These are phyloP conservation scores for Parazoanthus darwini DNA, from an alignment of 92 coral and sea anemone species.

Conservation along the genomic window DNA sequence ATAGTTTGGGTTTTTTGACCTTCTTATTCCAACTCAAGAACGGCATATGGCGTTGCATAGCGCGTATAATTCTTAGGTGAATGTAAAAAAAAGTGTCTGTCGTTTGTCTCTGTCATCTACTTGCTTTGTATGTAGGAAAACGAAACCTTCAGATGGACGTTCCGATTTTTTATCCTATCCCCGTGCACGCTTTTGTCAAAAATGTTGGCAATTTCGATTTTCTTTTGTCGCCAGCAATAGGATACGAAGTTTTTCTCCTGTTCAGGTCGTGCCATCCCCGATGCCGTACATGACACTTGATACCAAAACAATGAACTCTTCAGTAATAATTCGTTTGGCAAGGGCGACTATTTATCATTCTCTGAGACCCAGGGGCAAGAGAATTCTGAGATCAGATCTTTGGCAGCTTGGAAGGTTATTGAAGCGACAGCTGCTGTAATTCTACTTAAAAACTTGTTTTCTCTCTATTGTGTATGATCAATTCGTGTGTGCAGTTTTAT, in stretches of 20 bases:
- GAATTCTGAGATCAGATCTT: no score
- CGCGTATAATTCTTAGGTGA: neutral
- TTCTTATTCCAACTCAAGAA: neutral
- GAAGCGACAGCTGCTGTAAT: no score
- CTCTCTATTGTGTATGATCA: no score
- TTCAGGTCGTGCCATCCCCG: neutral
- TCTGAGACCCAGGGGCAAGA: no score
- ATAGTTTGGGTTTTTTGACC: neutral
- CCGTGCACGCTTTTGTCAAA: neutral
- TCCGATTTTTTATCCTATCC: neutral
- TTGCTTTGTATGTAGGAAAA: neutral
- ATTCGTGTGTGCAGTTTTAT: no score
- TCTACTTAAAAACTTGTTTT: no score
- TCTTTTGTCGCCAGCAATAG: neutral
- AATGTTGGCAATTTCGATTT: neutral
- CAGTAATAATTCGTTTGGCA: neutral
- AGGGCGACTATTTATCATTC: no score
- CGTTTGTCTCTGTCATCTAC: neutral
- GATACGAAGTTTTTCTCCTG: neutral
- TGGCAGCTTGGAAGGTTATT: no score
- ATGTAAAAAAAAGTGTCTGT: no score
- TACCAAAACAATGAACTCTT: neutral
- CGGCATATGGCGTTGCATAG: neutral
- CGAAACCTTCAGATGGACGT: neutral
- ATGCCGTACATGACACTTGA: neutral